phyloP scores from a whole-genome alignment of 1,140 invertebrate species.

The Oreohelix idahoensis region DNA sequence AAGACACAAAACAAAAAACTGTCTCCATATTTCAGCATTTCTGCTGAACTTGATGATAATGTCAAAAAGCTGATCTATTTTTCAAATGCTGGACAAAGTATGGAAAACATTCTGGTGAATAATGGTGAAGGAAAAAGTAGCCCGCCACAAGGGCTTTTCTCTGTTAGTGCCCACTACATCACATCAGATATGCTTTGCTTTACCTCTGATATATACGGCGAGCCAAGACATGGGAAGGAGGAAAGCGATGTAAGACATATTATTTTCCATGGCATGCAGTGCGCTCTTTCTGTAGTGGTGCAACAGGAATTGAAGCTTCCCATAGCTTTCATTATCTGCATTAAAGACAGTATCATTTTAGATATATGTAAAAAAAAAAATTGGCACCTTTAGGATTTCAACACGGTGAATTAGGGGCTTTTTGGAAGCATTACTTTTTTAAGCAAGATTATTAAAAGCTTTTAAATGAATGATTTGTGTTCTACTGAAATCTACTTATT shows the following conservation, averaged over 20 bases:
- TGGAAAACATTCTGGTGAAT: background rate
- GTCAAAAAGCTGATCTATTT: background rate
- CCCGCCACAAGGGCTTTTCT: background rate
- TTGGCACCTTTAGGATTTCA: background rate
- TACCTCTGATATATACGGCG: background rate
- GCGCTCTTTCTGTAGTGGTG: background rate
- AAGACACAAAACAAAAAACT: background rate
- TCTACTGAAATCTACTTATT: too few relatives aligned
- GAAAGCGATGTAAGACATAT: background rate
- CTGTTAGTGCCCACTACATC: background rate
- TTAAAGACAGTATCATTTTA: background rate
- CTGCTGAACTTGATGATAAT: background rate
- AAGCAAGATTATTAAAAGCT: background rate
- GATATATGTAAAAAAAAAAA: background rate
- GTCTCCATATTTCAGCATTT: background rate
- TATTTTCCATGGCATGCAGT: background rate
- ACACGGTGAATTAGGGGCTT: background rate
- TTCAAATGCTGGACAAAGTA: background rate
- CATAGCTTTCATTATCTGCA: background rate
- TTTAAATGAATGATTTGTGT: too few relatives aligned
- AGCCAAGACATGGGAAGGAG: background rate
- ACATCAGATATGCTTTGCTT: background rate
- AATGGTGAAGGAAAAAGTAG: background rate
- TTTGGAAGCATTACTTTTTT: background rate
- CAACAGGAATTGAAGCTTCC: background rate